Base-by-base conservation (phyloP, 2,888 invertebrate species). In the Macrophya alboannulata region DNA sequence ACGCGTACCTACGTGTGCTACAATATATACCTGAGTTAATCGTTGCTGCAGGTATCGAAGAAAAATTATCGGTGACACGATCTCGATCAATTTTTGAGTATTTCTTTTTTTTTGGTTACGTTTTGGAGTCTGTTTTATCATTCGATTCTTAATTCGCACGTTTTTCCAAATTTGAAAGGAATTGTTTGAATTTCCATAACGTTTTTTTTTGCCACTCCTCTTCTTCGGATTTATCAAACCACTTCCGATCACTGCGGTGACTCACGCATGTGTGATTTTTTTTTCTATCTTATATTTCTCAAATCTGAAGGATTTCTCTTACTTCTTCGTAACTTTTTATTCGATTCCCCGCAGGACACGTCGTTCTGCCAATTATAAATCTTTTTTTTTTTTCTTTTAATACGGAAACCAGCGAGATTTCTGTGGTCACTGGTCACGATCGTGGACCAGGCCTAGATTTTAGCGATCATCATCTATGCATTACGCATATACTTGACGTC, bases 351-450 rank as follows among this genome's bases (percentile, higher is more conserved):
- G 25, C 62, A 21, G 62, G 68, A 25, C 15, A n/a, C 25, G 2
- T 45, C 1, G n/a, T 31, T 68, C 37, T 25, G 15, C 0, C 31
- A 37, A 31, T 37, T 5, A 31, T 68, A 10, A 4, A 6, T 68
- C 37, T 5, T 37, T 45, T 31, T 15, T n/a, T 51, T 37, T 15
- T 3, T 37, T 25, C 10, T 6, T n/a, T 5, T 43, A 25, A 31
- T 31, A 55, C 68, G 68, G 68, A 68, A 68, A 68, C 37, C 37
- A 37, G 37, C 1, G 45, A 48, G 62, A 59, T 81, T 9, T 81
- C 17, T 81, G 81, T n/a, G 81, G 81, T 77, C 48, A 37, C 6
- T n/a, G 81, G 81, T 77, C 48, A 37, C 6, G 31, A 37, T 31
- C 31, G 31, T 51, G 21, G 31, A 77, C 25, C 21, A 77, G n/a